These are phyloP conservation scores for Ictalurus furcatus DNA, from an alignment of 2,113 vertebrate species.

Conservation along the genomic window DNA sequence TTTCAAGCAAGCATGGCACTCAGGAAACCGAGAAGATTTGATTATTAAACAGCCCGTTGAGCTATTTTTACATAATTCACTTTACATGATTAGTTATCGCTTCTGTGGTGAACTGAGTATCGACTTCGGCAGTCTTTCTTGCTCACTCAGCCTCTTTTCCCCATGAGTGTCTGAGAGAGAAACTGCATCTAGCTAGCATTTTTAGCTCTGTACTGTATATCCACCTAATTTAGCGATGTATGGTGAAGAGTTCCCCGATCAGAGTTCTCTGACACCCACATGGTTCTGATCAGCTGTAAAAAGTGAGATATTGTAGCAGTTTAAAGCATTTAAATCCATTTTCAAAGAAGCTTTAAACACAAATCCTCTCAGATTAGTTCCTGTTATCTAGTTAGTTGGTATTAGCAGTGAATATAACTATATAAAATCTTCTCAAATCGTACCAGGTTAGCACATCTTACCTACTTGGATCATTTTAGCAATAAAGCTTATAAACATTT, in stretches of 20 bases:
- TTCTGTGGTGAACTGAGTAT: not conserved
- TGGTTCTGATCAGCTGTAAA: not conserved
- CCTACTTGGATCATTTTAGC: not conserved
- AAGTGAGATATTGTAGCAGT: not conserved
- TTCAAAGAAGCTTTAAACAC: not conserved
- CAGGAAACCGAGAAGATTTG: not conserved
- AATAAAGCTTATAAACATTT: not conserved
- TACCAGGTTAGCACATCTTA: not conserved
- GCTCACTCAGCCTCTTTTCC: not conserved
- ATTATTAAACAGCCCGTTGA: slow-evolving; percentile 2
- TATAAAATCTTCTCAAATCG: not conserved
- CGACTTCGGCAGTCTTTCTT: too few species aligned
- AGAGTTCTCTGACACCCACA: not conserved
- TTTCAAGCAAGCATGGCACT: not conserved
- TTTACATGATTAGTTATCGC: not conserved
- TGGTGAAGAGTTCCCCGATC: not conserved
- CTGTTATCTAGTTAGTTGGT: not conserved
- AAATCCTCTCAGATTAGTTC: not conserved
- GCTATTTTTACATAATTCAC: slow-evolving; percentile 4
- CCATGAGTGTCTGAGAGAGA: not conserved
- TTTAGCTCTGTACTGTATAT: not conserved
- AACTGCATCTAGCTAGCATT: not conserved
- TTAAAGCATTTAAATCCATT: not conserved
- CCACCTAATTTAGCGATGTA: not conserved
- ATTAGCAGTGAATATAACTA: not conserved